A percentile compares a stretch with the other conserved stretches of the same genome.
phyloP scores from a whole-genome alignment of 2,888 invertebrate species.

The Rhamphomyia laevipes region DNA sequence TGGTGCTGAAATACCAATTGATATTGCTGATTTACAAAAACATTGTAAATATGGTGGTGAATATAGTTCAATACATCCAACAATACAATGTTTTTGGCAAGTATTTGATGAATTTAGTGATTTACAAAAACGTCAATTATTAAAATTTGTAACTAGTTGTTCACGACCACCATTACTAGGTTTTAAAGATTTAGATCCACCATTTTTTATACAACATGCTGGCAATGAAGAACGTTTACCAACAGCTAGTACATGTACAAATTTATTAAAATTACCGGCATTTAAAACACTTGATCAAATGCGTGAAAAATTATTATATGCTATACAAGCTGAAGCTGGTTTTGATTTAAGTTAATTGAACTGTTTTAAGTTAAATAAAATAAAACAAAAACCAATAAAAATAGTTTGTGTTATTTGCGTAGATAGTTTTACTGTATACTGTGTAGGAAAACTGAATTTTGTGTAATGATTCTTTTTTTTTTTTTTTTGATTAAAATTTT shows the following conservation, averaged over 20 bases:
- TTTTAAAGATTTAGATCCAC: constrained; percentile 93
- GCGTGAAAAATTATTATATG: constrained; percentile 75
- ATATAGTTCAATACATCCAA: constrained; percentile 69
- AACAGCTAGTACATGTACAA: constrained; percentile 96
- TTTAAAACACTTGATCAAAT: constrained; percentile 67
- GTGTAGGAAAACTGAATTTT: no score
- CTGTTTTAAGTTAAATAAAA: neutral
- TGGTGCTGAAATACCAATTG: constrained; percentile 88
- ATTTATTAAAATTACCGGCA: constrained; percentile 89
- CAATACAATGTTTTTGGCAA: constrained; percentile 81
- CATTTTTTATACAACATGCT: constrained; percentile 91
- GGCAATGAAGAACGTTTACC: constrained; percentile 85
- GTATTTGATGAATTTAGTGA: constrained; percentile 74
- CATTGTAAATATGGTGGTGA: constrained; percentile 88
- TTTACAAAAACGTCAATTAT: constrained; percentile 68
- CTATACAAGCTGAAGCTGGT: constrained; percentile 90
- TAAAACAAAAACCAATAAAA: neutral
- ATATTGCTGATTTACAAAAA: constrained; percentile 72
- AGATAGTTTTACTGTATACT: no score
- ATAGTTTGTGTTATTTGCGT: no score
- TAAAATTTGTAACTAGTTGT: constrained; percentile 98
- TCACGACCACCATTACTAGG: constrained; percentile 93
- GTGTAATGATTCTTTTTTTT: no score
- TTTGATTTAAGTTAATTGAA: constrained; percentile 80
- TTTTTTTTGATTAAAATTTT: no score